Base-by-base conservation (phyloP, 2,797 vertebrate genomes). In the Bradypus variegatus region DNA sequence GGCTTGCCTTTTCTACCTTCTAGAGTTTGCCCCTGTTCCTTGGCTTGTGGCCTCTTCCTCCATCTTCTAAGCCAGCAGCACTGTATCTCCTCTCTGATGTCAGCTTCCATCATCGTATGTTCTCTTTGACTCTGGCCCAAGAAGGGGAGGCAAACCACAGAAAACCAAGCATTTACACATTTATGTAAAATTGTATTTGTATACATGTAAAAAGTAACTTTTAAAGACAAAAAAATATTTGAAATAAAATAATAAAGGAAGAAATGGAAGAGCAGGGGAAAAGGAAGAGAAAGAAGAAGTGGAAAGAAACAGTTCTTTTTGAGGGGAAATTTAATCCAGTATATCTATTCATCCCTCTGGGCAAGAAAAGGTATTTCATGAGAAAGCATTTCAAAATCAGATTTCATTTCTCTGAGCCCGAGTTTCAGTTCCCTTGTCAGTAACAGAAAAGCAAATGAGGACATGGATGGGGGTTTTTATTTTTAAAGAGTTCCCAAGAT, bases 21-120 rank as follows among this genome's bases (percentile, higher is more conserved):
- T 36, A 9, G 2, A 60, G 33, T 31, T 15, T 13, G 41, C 31
- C 33, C 0, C 0, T 5, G 0, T 6, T 14, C 19, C 65, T 69
- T 3, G 19, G 33, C 33, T 41, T 33, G 0, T 13, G 0, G 41
- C n/a, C 5, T 7, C 5, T 10, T 45, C 77, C 53, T 67, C 21
- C 13, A 16, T 15, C n/a, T 15, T n/a, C 25, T 25, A 38, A 41
- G 16, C 55, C 18, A 1, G 6, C 4, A 0, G 14, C 6, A 50
- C 11, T 10, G 3, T 25, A 8, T 41, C 41, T 29, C 25, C 65
- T 38, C 23, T 58, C 29, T 14, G 27, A 55, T 58, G 29, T 38
- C 15, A 25, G 8, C 19, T 16, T 4, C 12, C 25, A 7, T 13
- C 3, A 18, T 38, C 82, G 14, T 18, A 13, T 8, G 87, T 60